Conservation (phyloP, 2,113 vertebrate species). For the Cromileptes altivelis region DNA sequence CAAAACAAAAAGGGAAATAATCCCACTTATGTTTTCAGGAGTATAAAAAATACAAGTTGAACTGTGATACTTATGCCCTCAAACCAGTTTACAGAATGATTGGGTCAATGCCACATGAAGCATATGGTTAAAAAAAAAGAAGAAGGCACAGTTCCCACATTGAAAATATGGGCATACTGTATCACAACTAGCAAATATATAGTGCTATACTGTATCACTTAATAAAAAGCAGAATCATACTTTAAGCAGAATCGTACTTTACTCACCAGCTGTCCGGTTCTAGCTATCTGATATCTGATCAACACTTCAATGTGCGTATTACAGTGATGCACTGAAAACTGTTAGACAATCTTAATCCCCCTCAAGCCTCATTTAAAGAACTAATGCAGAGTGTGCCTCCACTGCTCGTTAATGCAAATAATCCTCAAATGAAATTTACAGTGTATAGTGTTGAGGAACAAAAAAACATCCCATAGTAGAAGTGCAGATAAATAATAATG, state of each 20-base stretch:
- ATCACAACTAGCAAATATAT: conserved; percentile 63
- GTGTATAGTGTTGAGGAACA: conserved; percentile 49
- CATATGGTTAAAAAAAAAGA: conserved; percentile 34
- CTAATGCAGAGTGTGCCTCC: conserved; percentile 34
- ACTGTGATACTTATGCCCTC: conserved; percentile 42
- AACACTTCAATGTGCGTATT: conserved; percentile 26
- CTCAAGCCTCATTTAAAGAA: conserved; percentile 16
- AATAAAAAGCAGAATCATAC: conserved; percentile 59
- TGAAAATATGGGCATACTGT: conserved; percentile 72
- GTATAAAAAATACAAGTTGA: conserved; percentile 46
- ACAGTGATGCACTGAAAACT: conserved; percentile 41
- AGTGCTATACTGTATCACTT: conserved; percentile 45
- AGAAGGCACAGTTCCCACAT: conserved; percentile 83
- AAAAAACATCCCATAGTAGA: conserved; percentile 49
- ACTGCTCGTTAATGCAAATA: conserved; percentile 51
- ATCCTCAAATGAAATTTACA: conserved; percentile 54
- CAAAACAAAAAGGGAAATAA: conserved; percentile 28
- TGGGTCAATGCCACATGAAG: conserved; percentile 31
- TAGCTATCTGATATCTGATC: conserved; percentile 30
- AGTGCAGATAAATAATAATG: conserved; percentile 64
- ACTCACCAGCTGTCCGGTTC: conserved; percentile 27
- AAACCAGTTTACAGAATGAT: conserved; percentile 56
- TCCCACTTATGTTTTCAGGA: conserved; percentile 15
- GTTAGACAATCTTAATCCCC: background rate
- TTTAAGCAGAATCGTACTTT: conserved; percentile 44